Base-by-base conservation (phyloP, 37 sponge, comb jelly and placozoan genomes). In the Amphimedon queenslandica region DNA sequence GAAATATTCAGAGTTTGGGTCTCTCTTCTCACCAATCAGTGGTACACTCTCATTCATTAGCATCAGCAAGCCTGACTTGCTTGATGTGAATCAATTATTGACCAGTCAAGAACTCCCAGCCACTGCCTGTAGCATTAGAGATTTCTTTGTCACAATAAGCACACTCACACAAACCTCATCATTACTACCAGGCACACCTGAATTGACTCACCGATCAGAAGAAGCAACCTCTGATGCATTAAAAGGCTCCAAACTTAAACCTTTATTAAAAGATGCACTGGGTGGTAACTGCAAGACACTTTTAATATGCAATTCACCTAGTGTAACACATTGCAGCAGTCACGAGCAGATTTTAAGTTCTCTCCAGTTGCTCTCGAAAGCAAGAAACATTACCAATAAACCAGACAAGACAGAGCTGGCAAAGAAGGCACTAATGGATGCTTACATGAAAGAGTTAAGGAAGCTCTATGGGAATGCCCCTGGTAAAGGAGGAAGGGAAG, bases 211-310 rank as follows among this genome's bases (percentile, higher is more conserved):
- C n/a, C n/a, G n/a, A n/a, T n/a, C n/a, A n/a, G n/a, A n/a, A n/a
- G n/a, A n/a, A n/a, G 47, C 23, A 11, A 64, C 41, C 31, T 13
- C 31, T 4, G 69, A 67, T n/a, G 43, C 69, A 3, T 71, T 37
- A 28, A 3, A 67, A 8, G 70, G 58, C 20, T 85, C 77, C 37
- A 2, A 37, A 25, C 80, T 91, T 4, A 75, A 75, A 21, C 69
- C 42, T 23, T 40, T 91, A 4, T 41, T 91, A 37, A 40, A 60
- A 29, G 88, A 81, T 23, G 60, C 87, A 0, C 43, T 91, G 13
- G 92, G 92, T 16, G 90, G 90, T 4, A 90, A 90, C 75, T 81
- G 90, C 63, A 90, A 81, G 42, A 84, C 90, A 21, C 58, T 80
- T 34, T 53, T 90, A 13, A 35, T 90, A 11, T 71, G 55, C 30